These are phyloP conservation scores for Sturmia bella DNA, from an alignment of 2,888 invertebrate genomes.

Conservation along the genomic window DNA sequence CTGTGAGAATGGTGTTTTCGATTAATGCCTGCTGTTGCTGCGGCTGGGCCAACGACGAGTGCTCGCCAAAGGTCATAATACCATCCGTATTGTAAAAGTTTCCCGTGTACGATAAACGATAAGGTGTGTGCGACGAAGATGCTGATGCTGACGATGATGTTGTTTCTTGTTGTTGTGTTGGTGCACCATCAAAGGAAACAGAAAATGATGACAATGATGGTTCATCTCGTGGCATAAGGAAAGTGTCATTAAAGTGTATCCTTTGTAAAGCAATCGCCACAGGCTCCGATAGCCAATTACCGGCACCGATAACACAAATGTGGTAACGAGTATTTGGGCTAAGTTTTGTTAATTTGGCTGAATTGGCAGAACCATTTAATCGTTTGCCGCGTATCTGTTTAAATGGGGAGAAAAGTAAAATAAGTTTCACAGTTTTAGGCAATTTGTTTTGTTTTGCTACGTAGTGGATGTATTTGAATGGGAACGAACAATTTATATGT, in stretches of 20 bases:
- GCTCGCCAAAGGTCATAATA: slow-evolving; percentile 68
- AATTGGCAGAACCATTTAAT: slow-evolving; percentile 88
- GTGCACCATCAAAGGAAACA: slow-evolving; percentile 29
- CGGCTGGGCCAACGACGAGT: slow-evolving; percentile 69
- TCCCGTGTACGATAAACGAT: slow-evolving; percentile 64
- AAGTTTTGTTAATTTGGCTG: slow-evolving; percentile 88
- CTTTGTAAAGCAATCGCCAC: slow-evolving; percentile 79
- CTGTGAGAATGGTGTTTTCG: slow-evolving; percentile 85
- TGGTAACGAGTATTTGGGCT: slow-evolving; percentile 91
- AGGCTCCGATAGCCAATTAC: slow-evolving; percentile 85
- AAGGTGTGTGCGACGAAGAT: slow-evolving; percentile 49
- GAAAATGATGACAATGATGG: slow-evolving; percentile 66
- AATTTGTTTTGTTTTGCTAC: no score
- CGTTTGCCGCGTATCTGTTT: slow-evolving; percentile 89
- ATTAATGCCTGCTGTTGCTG: slow-evolving; percentile 74
- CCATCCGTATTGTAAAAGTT: slow-evolving; percentile 63
- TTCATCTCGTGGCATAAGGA: slow-evolving; percentile 73
- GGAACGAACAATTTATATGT: no score
- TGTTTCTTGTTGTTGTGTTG: slow-evolving; percentile 40
- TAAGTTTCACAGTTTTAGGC: slow-evolving; percentile 31
- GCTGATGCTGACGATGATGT: slow-evolving; percentile 43
- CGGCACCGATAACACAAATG: slow-evolving; percentile 93
- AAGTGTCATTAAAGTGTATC: slow-evolving; percentile 79
- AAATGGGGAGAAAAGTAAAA: slow-evolving; percentile 3
- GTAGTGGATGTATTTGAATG: no score